Evolutionary conservation across 2,888 invertebrate species (phyloP), one percentile per base, ranked within the genome.

Genomic region (Ecliptopera silaceata): DNA sequence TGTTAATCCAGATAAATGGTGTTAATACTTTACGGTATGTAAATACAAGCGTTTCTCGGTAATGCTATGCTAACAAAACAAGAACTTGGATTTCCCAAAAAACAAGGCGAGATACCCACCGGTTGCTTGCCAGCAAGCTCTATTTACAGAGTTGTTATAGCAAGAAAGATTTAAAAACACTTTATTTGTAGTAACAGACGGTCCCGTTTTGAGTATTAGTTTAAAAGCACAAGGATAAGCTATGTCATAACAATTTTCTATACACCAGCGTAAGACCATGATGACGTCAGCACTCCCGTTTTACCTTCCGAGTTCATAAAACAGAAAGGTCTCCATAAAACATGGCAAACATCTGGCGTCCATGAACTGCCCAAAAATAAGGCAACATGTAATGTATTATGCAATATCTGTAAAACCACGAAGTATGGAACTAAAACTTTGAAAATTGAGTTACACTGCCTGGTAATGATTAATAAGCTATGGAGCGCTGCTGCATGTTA

Each of bases 371-470:
- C 56, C 58, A 69, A 71, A 52, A 69, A 68, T 72, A 69, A 61
- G 60, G 59, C 57, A 64, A 66, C 66, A 63, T 57, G 61, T 71
- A 59, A 66, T 63, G 64, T 73, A 70, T 70, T 71, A 70, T 70
- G 71, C 70, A 75, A 74, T 75, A 68, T 63, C 57, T 61, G 65
- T 65, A 68, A 61, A 63, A 41, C 51, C 68, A 51, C 10, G 13
- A 18, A 42, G 34, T 3, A 45, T 2, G 17, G 12, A 47, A 26
- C 4, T 45, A 15, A 36, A n/a, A 10, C 10, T 26, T 26, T 26
- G 10, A 8, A 4, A 26, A 8, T 26, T 1, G 4, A 6, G 26
- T 8, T 26, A 26, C 26, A 26, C 26, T 26, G 26, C 26, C 8
- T 26, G 26, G 26, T 8, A 26, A 26, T 8, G 6, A 26, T 8